Conservation (phyloP, 1,140 invertebrate genomes). For the Macrosteles quadrilineatus region DNA sequence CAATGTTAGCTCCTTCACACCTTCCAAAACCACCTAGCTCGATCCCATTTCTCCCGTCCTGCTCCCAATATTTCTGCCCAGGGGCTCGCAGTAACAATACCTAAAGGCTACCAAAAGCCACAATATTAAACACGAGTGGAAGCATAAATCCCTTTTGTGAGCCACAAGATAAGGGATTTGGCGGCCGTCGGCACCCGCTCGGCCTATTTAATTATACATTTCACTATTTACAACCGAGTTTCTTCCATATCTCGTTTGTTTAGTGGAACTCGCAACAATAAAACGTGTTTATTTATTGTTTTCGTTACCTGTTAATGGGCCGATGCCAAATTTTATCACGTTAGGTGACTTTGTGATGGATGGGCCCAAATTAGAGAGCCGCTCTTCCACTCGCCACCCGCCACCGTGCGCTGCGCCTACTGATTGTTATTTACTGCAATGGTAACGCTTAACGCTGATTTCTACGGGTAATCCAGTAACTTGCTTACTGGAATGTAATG, state of each 20-base stretch:
- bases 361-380: constrained; percentile 4
- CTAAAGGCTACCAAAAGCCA: background rate
- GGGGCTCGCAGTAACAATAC: no score
- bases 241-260: constrained; percentile 14
- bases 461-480: no score
- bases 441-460: no score
- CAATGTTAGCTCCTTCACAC: no score
- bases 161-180: constrained; percentile 12
- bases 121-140: constrained; percentile 5
- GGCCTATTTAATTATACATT: constrained; percentile 14
- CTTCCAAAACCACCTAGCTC: no score
- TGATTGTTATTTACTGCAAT: constrained; percentile 5
- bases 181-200: background rate
- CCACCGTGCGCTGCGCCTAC: background rate
- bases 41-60: no score
- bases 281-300: constrained; percentile 6
- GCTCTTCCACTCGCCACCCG: background rate
- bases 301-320: constrained; percentile 11
- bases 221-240: background rate
- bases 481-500: no score
- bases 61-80: no score
- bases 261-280: constrained; percentile 5
- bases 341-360: background rate
- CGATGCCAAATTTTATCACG: constrained; percentile 18
- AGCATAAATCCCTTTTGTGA: constrained; percentile 1